Conservation (phyloP, 2,797 vertebrate genomes). For the Vireo griseus region DNA sequence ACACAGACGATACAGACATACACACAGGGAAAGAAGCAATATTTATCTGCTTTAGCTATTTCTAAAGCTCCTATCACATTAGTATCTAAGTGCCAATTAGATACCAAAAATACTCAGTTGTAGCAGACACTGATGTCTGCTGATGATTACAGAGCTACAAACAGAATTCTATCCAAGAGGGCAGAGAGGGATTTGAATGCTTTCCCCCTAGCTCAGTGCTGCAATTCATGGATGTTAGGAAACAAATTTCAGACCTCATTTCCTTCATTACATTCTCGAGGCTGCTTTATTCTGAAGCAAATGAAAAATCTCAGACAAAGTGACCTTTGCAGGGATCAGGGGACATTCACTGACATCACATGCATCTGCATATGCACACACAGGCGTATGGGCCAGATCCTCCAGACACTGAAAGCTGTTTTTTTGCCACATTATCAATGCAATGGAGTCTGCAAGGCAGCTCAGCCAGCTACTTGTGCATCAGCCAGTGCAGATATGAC, state of each 20-base stretch:
- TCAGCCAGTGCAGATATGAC: not conserved
- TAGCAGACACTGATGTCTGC: slow-evolving; percentile 47
- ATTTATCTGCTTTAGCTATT: slow-evolving; percentile 35
- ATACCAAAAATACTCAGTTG: slow-evolving; percentile 48
- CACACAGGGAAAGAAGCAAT: slow-evolving; percentile 15
- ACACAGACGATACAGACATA: not conserved
- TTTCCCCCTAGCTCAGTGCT: not conserved
- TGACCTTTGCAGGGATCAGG: not conserved
- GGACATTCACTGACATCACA: not conserved
- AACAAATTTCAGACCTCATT: slow-evolving; percentile 48
- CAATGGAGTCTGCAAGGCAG: not conserved
- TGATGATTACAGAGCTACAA: slow-evolving; percentile 30
- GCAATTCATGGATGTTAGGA: slow-evolving; percentile 30
- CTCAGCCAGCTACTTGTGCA: not conserved
- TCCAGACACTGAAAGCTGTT: not conserved
- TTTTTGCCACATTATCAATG: not conserved
- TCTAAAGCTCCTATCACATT: slow-evolving; percentile 24
- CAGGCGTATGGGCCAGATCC: not conserved
- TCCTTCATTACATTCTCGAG: not conserved
- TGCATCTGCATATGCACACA: not conserved
- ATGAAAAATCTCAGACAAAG: slow-evolving; percentile 21
- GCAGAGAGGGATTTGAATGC: slow-evolving; percentile 26
- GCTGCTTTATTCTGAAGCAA: slow-evolving; percentile 33
- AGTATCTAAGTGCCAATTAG: slow-evolving; percentile 51
- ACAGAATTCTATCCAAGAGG: slow-evolving; percentile 20